A percentile compares a stretch with the other conserved stretches of the same genome.
Evolutionary conservation across 2,113 vertebrate genomes (phyloP).

Genomic region (Odocoileus virginianus): DNA sequence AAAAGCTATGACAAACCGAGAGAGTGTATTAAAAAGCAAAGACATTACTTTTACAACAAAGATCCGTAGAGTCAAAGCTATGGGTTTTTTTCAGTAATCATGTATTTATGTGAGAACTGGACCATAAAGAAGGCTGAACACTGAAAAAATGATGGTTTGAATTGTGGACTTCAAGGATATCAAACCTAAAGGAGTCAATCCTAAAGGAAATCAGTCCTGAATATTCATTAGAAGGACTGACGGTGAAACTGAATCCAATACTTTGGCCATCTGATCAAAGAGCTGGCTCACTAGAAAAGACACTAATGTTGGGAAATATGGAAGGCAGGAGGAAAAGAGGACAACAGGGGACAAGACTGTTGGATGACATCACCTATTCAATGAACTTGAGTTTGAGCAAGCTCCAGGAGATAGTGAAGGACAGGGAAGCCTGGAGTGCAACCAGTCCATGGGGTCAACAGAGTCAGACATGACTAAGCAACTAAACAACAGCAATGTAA

Average conservation of each 20-base stretch:
- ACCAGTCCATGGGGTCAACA: background rate
- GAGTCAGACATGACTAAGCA: background rate
- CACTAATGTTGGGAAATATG: background rate
- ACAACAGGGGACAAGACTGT: background rate
- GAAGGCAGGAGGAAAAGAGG: background rate
- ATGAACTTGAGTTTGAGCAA: background rate
- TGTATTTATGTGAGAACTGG: background rate
- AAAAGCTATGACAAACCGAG: background rate
- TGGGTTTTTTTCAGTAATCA: background rate
- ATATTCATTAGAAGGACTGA: background rate
- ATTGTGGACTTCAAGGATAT: background rate
- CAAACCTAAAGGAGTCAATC: background rate
- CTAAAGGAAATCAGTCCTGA: background rate
- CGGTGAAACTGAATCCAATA: background rate
- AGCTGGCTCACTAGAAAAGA: background rate
- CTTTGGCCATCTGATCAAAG: background rate
- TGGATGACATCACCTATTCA: background rate
- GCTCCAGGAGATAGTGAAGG: background rate
- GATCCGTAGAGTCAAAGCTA: background rate
- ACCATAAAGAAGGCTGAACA: background rate
- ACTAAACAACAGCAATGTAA: background rate
- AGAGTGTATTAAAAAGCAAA: background rate
- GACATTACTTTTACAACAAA: background rate
- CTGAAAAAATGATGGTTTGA: background rate
- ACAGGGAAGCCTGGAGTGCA: background rate